These are phyloP conservation scores for Hermaeophaga mercurialis DNA, from an alignment of 2,888 invertebrate species.

Conservation along the genomic window DNA sequence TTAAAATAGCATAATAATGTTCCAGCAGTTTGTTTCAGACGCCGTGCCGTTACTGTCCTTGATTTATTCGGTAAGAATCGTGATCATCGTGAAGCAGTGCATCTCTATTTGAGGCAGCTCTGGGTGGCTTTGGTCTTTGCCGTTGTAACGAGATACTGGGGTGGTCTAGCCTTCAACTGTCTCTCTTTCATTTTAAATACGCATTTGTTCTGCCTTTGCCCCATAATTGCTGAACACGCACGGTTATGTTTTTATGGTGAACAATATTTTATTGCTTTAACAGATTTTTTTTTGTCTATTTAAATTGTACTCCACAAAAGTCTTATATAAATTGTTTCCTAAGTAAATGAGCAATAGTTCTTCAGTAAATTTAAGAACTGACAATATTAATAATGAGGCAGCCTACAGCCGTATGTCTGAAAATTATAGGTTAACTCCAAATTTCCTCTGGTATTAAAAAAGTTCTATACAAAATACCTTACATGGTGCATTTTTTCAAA, in stretches of 20 bases:
- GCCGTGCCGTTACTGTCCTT: slow-evolving; percentile 32
- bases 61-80: slow-evolving; percentile 47
- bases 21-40: too few relatives aligned
- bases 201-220: slow-evolving; percentile 16
- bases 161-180: slow-evolving; percentile 56
- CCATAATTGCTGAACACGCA: neutral
- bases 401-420: too few relatives aligned
- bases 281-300: neutral
- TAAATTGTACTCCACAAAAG: too few relatives aligned
- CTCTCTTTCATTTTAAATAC: slow-evolving; percentile 30
- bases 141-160: slow-evolving; percentile 55
- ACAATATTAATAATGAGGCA: too few relatives aligned
- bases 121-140: slow-evolving; percentile 39
- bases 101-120: slow-evolving; percentile 40
- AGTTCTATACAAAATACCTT: too few relatives aligned
- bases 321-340: too few relatives aligned
- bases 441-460: too few relatives aligned
- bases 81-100: slow-evolving; percentile 46
- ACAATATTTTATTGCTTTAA: neutral
- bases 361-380: too few relatives aligned
- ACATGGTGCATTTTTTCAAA: too few relatives aligned
- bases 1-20: too few relatives aligned
- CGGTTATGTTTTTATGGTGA: slow-evolving; percentile 1
- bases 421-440: too few relatives aligned
- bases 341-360: too few relatives aligned